Evolutionary conservation across 2,113 vertebrate species (phyloP), one percentile per base, ranked within the genome.

Genomic region (Heterotilapia buettikoferi): DNA sequence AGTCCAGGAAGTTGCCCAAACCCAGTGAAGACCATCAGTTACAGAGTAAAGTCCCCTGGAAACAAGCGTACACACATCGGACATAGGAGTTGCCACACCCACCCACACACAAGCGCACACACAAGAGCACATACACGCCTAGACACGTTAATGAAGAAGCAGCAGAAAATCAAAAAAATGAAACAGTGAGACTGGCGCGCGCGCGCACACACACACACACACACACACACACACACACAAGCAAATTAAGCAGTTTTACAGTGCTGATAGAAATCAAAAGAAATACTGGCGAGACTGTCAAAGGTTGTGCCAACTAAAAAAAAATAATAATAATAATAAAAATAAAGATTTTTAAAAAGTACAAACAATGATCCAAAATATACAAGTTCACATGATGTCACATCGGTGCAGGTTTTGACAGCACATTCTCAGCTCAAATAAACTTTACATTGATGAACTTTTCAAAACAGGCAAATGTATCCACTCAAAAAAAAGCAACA

Each of bases 341-440:
- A 68, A 68, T 21, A 68, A 21, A 68, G n/a, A n/a, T 36, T 63
- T 63, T 63, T 36, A 2, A 94, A 82, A 93, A 97, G 95, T 96
- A 97, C 96, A 97, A 97, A 97, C 97, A 98, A 98, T 97, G 95
- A 97, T 97, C 98, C 85, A 96, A 98, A 99, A 98, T 97, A 98
- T 97, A 97, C 97, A 98, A 97, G 97, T 97, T 98, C 97, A 97
- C 97, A 98, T 98, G 97, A 98, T 97, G 97, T 92, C 88, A 93
- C 90, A 92, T 93, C 18, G 90, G 88, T 93, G 93, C 89, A 92
- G 92, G 90, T 93, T 93, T 91, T 94, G 88, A 94, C 89, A 82
- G 93, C 94, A 96, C 94, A 96, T 94, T 95, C 93, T 92, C 86
- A 92, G 92, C 89, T 88, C 88, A 94, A 96, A 92, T 82, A 88